These are phyloP conservation scores for Palythoa caribaeorum DNA, from an alignment of 92 coral and sea anemone species.

Conservation along the genomic window DNA sequence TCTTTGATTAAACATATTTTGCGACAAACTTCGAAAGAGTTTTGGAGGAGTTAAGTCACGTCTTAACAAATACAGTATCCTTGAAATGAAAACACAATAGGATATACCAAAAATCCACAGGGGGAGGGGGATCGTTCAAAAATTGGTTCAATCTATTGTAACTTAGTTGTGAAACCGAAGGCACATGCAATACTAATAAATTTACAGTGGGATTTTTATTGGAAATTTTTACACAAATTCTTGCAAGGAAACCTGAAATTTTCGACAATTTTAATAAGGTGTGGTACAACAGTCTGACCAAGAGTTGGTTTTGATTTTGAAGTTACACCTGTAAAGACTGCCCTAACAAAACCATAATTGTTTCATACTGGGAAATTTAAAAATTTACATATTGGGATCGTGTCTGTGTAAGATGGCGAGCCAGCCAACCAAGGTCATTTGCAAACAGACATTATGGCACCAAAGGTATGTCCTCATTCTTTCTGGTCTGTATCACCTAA, in stretches of 20 bases:
- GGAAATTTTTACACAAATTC: conserved; percentile 12
- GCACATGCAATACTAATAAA: conserved; percentile 39
- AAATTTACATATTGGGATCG: conserved; percentile 34
- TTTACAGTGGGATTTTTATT: neutral
- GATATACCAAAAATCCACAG: conserved; percentile 14
- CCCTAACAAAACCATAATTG: neutral
- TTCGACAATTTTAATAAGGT: neutral
- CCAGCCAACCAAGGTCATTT: conserved; percentile 43
- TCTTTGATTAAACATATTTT: conserved; percentile 35
- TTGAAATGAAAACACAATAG: conserved; percentile 36
- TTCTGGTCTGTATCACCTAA: conserved; percentile 75
- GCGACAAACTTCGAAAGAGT: conserved; percentile 16
- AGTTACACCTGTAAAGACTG: conserved; percentile 6
- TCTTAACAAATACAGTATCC: neutral
- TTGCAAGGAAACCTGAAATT: neutral
- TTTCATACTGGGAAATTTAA: conserved; percentile 28
- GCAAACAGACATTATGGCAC: conserved; percentile 81
- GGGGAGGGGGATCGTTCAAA: conserved; percentile 39
- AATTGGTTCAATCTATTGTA: neutral
- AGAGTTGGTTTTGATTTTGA: neutral
- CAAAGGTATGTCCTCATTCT: conserved; percentile 48
- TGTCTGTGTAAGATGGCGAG: conserved; percentile 16
- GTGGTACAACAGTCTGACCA: neutral
- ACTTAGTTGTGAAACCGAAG: conserved; percentile 36
- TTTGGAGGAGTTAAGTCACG: conserved; percentile 16